These are phyloP conservation scores for Hydriomena furcata DNA, from an alignment of 2,888 invertebrate genomes.

Conservation along the genomic window DNA sequence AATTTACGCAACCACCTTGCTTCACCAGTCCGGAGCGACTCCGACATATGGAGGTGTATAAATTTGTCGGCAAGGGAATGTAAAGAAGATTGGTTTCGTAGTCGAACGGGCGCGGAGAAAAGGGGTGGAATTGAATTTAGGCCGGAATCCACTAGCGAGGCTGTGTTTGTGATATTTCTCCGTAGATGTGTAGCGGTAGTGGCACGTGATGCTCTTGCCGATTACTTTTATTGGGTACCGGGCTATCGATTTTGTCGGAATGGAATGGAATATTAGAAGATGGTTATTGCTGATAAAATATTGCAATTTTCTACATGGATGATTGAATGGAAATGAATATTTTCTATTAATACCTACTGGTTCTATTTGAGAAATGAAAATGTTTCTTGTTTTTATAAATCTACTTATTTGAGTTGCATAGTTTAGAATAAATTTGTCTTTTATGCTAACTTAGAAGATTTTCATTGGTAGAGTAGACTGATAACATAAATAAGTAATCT, in stretches of 20 bases:
- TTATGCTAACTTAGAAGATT: too few species aligned
- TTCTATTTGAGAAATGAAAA: too few species aligned
- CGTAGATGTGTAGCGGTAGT: constrained; percentile 52
- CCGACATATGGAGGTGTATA: constrained; percentile 77
- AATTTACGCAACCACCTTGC: constrained; percentile 56
- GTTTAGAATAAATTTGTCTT: too few species aligned
- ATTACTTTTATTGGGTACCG: constrained; percentile 56
- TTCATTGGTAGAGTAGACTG: too few species aligned
- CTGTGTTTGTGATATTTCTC: constrained; percentile 73
- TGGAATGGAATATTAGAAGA: constrained; percentile 14
- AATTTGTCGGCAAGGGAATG: constrained; percentile 81
- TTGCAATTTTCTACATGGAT: not conserved
- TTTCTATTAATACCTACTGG: not conserved
- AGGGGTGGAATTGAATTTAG: constrained; percentile 80
- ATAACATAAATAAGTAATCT: too few species aligned
- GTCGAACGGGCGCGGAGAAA: constrained; percentile 67
- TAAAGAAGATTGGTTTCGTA: constrained; percentile 81
- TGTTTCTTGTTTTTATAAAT: too few species aligned
- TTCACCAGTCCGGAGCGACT: constrained; percentile 50
- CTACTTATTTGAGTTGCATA: too few species aligned
- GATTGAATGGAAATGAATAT: not conserved
- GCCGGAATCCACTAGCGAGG: constrained; percentile 69
- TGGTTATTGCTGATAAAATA: constrained; percentile 2
- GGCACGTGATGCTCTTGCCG: constrained; percentile 65
- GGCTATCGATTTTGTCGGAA: constrained; percentile 43